Percentiles rank a stretch among this genome's conserved stretches.
Conservation (phyloP, 2,888 invertebrate species). For the Acrobasis consociella region DNA sequence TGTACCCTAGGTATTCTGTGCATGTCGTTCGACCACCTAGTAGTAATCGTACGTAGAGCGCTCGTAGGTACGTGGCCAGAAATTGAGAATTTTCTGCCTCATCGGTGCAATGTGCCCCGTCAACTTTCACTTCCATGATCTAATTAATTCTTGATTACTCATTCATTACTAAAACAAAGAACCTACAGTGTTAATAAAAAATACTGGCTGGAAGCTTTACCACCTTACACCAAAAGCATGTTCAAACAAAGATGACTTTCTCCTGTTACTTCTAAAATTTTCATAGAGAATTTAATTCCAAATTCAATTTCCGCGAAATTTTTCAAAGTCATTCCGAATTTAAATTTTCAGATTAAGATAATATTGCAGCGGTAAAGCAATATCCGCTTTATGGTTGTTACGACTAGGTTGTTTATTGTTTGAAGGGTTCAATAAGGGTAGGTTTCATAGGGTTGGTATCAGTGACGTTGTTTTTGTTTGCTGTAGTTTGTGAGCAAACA, state of each 20-base stretch:
- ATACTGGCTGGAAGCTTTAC: background rate
- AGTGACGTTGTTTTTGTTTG: slow-evolving; percentile 24
- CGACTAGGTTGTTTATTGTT: background rate
- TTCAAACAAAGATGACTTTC: background rate
- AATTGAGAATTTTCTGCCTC: too few species aligned
- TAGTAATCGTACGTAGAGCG: too few species aligned
- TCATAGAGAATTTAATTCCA: slow-evolving; percentile 7
- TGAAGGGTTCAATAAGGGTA: slow-evolving; percentile 1
- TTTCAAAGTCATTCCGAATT: slow-evolving; percentile 22
- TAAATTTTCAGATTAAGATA: slow-evolving; percentile 14
- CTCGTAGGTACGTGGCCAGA: too few species aligned
- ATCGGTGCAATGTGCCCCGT: too few species aligned
- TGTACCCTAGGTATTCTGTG: too few species aligned
- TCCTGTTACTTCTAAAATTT: background rate
- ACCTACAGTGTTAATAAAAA: background rate
- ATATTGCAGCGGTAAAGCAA: background rate
- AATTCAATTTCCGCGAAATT: slow-evolving; percentile 16
- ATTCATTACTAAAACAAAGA: background rate
- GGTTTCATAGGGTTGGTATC: slow-evolving; percentile 15
- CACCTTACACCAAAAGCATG: background rate
- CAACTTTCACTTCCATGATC: too few species aligned
- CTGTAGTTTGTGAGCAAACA: slow-evolving; percentile 20
- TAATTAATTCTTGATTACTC: too few species aligned
- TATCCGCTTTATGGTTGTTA: background rate
- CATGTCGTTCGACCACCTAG: too few species aligned